These are phyloP conservation scores for Sphinx pinastri DNA, from an alignment of 2,888 invertebrate genomes.

Conservation along the genomic window DNA sequence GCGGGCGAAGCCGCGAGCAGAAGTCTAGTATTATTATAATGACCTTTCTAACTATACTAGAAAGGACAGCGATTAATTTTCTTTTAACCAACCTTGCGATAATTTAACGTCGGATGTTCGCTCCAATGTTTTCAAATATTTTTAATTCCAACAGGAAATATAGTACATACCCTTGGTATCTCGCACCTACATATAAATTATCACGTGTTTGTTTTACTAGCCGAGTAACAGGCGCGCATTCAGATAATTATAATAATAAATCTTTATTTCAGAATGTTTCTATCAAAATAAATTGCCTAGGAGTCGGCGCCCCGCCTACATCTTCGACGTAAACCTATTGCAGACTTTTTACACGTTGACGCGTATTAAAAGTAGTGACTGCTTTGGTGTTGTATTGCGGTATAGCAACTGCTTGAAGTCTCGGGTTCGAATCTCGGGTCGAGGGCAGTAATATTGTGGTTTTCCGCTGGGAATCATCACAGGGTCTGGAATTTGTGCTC, in stretches of 20 bases:
- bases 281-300: conserved; percentile 20
- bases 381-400: no score
- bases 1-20: no score
- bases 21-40: no score
- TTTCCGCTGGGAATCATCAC: no score
- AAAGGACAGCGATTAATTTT: no score
- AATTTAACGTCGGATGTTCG: neutral
- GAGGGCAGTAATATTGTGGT: no score
- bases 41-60: no score
- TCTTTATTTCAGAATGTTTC: conserved; percentile 15
- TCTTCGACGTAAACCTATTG: neutral
- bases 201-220: conserved; percentile 23
- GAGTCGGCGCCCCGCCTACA: conserved; percentile 2
- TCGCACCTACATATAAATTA: conserved; percentile 24
- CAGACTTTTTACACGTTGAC: neutral
- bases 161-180: conserved; percentile 25
- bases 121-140: neutral
- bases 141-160: conserved; percentile 22
- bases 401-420: no score
- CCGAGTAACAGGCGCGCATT: conserved; percentile 25
- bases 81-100: no score
- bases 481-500: no score
- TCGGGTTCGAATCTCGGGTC: no score
- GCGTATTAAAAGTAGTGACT: neutral
- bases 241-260: conserved; percentile 23